Evolutionary conservation across 2,888 invertebrate species (phyloP), one percentile per base, ranked within the genome.

Genomic region (Tenthredo mesomela): DNA sequence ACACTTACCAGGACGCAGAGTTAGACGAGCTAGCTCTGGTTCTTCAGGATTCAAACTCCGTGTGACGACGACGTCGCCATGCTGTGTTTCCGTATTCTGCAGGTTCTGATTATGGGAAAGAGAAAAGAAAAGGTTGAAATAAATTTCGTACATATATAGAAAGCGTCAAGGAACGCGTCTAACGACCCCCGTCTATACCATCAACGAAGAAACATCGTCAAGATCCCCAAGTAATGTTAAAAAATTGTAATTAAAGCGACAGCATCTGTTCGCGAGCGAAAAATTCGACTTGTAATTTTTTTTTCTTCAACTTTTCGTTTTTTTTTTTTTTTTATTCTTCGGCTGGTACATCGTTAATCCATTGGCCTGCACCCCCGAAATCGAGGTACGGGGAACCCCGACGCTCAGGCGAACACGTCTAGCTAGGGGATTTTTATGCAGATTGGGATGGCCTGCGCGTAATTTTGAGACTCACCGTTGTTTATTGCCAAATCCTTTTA

Each of bases 401-500:
- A 67, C 80, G 77, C 86, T 71, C 37, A 65, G 54, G n/a, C 21
- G 58, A 71, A 43, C 25, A 43, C 25, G 73, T 50, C 54, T 87
- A 85, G 82, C 85, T 29, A 86, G 89, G 89, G 89, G 86, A 87
- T 88, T 89, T 90, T 89, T 88, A 90, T 90, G 89, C 89, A 90
- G 88, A 89, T 89, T 89, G 88, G 87, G 84, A 86, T 86, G 85
- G 87, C 70, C 77, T 87, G 88, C 88, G 88, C 89, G 89, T 92
- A 92, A 92, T 93, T 92, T 90, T 86, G 85, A 88, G 90, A 89
- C 88, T 90, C 89, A 88, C 86, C 88, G 90, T 91, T 91, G 91
- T 93, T 93, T 93, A 93, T 93, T 91, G 91, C 90, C 90, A 89
- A 93, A 93, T 92, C 93, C 93, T 93, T 93, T 93, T 93, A 93